These are phyloP conservation scores for Cyprinodon variegatus DNA, from an alignment of 2,113 vertebrate species.

Conservation along the genomic window DNA sequence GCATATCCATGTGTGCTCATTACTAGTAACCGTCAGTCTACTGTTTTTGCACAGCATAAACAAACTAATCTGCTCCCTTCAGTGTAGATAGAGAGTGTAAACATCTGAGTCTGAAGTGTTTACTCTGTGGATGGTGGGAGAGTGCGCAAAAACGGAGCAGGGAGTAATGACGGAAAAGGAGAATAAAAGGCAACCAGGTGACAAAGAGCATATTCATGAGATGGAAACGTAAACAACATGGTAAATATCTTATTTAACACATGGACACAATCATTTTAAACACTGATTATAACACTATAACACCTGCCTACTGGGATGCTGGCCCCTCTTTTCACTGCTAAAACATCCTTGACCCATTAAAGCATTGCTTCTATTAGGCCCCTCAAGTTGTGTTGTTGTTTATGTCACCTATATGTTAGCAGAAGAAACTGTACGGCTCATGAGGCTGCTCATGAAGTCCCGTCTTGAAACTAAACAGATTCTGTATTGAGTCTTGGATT, in stretches of 20 bases:
- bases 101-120: slow-evolving; percentile 66
- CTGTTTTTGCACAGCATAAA: slow-evolving; percentile 61
- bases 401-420: too few relatives aligned
- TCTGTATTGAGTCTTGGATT: too few relatives aligned
- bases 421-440: not conserved
- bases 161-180: not conserved
- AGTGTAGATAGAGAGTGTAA: slow-evolving; percentile 59
- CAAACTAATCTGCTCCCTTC: slow-evolving; percentile 60
- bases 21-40: slow-evolving; percentile 40
- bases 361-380: not conserved
- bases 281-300: not conserved
- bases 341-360: not conserved
- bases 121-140: slow-evolving; percentile 42
- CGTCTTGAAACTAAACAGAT: too few relatives aligned
- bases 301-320: not conserved
- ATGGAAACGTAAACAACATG: not conserved
- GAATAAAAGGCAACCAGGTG: not conserved
- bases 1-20: slow-evolving; percentile 13
- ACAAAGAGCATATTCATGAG: not conserved
- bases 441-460: not conserved
- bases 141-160: not conserved
- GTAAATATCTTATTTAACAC: not conserved
- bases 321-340: not conserved
- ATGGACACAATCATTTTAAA: not conserved
- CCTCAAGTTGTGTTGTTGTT: not conserved